Conservation (phyloP, 2,113 vertebrate genomes). For the Corythoichthys intestinalis region DNA sequence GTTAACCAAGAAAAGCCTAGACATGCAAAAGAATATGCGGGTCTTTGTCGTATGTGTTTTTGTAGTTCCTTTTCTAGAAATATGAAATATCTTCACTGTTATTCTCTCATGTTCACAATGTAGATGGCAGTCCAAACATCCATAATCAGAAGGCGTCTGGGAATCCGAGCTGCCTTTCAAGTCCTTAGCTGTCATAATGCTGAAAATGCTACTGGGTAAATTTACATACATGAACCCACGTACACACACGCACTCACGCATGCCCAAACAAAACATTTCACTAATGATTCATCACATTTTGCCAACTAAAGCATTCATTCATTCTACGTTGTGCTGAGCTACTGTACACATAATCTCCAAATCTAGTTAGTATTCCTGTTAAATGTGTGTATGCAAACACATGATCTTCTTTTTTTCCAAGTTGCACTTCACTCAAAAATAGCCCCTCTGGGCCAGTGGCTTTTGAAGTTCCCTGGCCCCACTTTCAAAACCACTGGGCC, state of each 20-base stretch:
- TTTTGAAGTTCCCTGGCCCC: no score
- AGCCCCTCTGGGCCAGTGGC: not conserved
- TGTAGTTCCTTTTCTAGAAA: not conserved
- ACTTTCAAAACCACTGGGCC: no score
- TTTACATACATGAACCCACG: not conserved
- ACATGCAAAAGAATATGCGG: not conserved
- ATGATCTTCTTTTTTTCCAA: not conserved
- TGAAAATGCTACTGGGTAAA: constrained; percentile 24
- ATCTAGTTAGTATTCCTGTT: not conserved
- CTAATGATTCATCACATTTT: not conserved
- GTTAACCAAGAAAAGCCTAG: not conserved
- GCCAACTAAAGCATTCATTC: not conserved
- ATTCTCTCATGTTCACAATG: constrained; percentile 10
- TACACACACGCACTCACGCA: constrained; percentile 4
- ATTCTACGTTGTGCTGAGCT: not conserved
- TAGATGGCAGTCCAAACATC: constrained; percentile 92
- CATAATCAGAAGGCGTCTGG: constrained; percentile 84
- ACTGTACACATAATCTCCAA: not conserved
- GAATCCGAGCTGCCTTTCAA: constrained; percentile 87
- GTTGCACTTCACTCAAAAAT: not conserved
- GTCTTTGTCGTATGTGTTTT: no score
- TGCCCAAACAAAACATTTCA: not conserved
- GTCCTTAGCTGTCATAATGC: constrained; percentile 73
- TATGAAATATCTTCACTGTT: not conserved
- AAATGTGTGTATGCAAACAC: not conserved